Evolutionary conservation across 2,888 invertebrate species (phyloP), one percentile per base, ranked within the genome.

Genomic region (Hanleya hanleyi): DNA sequence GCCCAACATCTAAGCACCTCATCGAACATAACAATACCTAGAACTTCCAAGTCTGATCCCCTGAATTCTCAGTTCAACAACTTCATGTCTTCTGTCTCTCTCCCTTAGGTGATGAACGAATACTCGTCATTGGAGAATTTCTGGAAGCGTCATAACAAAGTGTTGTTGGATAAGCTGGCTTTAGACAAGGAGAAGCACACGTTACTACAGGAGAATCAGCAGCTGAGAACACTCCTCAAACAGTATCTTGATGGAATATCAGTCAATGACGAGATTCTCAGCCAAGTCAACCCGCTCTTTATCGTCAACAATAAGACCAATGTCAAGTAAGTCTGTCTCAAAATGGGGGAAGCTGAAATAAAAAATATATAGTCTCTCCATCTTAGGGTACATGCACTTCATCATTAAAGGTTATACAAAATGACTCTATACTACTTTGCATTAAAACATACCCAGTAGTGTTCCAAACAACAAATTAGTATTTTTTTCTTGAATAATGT

Each of bases 51-150:
- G n/a, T n/a, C n/a, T n/a, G n/a, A n/a, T n/a, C n/a, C n/a, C n/a
- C n/a, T n/a, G n/a, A n/a, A n/a, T n/a, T n/a, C n/a, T n/a, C n/a
- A n/a, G n/a, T n/a, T 7, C 47, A n/a, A 7, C 22, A 47, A 2
- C 22, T 18, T 4, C 18, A 47, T 47, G 47, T 47, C 7, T n/a
- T 22, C 47, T 7, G 18, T 47, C n/a, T 47, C 47, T 47, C 47
- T 47, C 47, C 7, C 47, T 57, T 32, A 90, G 88, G 83, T 88
- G 47, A 89, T 91, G 88, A 86, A 89, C 71, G 87, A 89, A 71
- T 91, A 90, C 79, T 74, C 80, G 18, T 76, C 84, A 0, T 73
- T 95, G 92, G 94, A 94, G 77, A 94, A 94, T 81, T 95, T 96
- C 86, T 93, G 95, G 93, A 91, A 92, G 73, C 92, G 93, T 15